Evolutionary conservation across 2,113 vertebrate genomes (phyloP).

Genomic region (Poicephalus meyeri): DNA sequence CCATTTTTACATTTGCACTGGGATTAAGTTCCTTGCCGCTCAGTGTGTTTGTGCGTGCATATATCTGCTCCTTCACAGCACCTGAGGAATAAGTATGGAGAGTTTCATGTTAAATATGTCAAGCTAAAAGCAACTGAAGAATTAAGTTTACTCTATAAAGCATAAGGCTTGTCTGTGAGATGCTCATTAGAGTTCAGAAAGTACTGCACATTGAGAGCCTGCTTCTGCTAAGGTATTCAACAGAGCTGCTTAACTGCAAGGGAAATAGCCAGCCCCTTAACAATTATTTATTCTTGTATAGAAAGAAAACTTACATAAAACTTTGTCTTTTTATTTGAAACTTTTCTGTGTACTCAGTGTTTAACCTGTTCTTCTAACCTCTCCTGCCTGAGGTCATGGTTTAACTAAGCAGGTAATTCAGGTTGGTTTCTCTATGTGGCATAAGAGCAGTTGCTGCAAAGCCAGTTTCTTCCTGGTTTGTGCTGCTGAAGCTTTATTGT

Average conservation of each 20-base stretch:
- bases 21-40: background rate
- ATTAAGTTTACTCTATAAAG: background rate
- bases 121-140: background rate
- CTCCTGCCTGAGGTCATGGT: background rate
- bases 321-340: background rate
- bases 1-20: background rate
- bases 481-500: background rate
- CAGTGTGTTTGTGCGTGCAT: background rate
- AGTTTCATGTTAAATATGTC: background rate
- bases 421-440: accelerated
- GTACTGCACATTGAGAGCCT: background rate
- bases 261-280: background rate
- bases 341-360: background rate
- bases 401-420: background rate
- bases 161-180: background rate
- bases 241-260: background rate
- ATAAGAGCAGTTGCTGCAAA: background rate
- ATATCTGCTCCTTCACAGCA: background rate
- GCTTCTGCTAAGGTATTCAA: background rate
- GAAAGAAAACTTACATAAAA: background rate
- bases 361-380: background rate
- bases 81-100: background rate
- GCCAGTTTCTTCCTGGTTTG: background rate
- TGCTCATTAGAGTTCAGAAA: background rate
- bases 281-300: background rate